Percentiles rank a stretch among this genome's conserved stretches.
phyloP scores from a whole-genome alignment of 2,888 invertebrate genomes.

The Periphyllus acericola region DNA sequence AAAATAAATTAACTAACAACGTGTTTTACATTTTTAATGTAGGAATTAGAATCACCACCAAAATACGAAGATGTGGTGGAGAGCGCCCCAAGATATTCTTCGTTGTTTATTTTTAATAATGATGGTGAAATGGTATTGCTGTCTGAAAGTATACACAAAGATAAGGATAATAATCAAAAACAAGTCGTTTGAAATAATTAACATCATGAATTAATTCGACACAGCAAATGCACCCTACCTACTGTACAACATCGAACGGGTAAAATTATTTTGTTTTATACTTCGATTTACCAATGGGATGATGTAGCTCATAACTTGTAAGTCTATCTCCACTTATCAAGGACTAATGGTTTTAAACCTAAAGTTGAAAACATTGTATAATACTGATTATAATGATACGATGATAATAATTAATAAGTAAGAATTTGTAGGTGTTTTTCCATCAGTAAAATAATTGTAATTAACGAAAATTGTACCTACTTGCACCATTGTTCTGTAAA shows the following conservation, averaged over 20 bases:
- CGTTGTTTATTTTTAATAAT: constrained; percentile 59
- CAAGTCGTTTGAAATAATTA: constrained; percentile 24
- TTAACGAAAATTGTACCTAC: background rate
- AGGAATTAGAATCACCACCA: constrained; percentile 59
- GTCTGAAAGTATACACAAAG: constrained; percentile 16
- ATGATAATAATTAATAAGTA: background rate
- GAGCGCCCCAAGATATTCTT: constrained; percentile 62
- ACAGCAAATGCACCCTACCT: background rate
- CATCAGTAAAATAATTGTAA: background rate
- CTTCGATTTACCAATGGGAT: background rate
- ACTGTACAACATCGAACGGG: background rate
- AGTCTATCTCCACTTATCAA: background rate
- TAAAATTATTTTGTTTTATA: background rate
- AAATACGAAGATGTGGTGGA: constrained; percentile 62
- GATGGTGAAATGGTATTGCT: constrained; percentile 47
- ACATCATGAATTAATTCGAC: background rate
- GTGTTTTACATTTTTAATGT: background rate
- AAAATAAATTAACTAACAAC: background rate
- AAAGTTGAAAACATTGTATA: background rate
- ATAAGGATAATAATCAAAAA: constrained; percentile 11
- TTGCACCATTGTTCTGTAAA: background rate
- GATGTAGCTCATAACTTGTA: background rate
- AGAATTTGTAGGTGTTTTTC: background rate
- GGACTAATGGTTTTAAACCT: background rate
- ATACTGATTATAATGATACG: background rate